Evolutionary conservation across 2,888 invertebrate genomes (phyloP), one percentile per base, ranked within the genome.

Genomic region (Muschampia plurimacula): DNA sequence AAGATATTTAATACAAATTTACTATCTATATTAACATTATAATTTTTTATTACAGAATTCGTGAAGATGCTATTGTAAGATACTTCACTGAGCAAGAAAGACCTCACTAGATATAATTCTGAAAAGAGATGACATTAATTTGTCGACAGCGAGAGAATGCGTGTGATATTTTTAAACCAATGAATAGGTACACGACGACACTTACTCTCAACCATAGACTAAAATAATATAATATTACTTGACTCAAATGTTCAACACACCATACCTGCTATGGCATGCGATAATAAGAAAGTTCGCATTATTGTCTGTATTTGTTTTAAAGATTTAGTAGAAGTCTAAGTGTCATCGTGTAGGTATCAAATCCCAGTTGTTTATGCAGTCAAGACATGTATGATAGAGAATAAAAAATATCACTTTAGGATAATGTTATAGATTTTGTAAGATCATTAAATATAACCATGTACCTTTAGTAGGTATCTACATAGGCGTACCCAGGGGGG

Each of bases 21-120:
- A 15, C 15, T 49, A n/a, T 7, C 1, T 32, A 12, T 49, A 22
- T 22, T 22, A 22, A 22, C 3, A 46, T 5, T 10, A 46, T 12
- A 32, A 28, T 70, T 41, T 46, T 81, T 79, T 75, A 74, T 95
- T 95, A 69, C 95, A 95, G 95, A 95, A 83, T 95, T 95, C 82
- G 95, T 95, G 77, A 95, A 95, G 85, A 93, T 95, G 90, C 86
- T 95, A 83, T 85, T 95, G 87, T 95, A 94, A 92, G 77, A 80
- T 83, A 83, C 82, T 79, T 83, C 81, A 79, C 76, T 75, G 81
- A 80, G 75, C 75, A 84, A 77, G 77, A 78, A 79, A 85, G 87
- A 89, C 88, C 89, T 91, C 89, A 89, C 81, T 90, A 90, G 88
- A 79, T 86, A 74, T 89, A 87, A 84, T 80, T 76, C 78, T 84